Conservation (phyloP, 2,888 invertebrate genomes). For the Pinctada fucata region DNA sequence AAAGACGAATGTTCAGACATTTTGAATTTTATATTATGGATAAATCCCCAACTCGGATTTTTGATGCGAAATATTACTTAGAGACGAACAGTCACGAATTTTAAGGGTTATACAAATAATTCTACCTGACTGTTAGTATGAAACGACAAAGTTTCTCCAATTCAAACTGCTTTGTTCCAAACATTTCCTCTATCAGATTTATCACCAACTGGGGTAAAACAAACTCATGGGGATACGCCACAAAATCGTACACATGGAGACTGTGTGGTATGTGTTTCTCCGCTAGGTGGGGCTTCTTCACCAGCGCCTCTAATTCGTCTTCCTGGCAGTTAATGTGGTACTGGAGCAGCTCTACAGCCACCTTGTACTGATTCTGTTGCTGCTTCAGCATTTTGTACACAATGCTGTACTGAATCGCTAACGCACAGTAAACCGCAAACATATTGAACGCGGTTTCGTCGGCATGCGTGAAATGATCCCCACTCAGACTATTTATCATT, state of each 20-base stretch:
- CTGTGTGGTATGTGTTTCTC: conserved; percentile 42
- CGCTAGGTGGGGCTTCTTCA: conserved; percentile 21
- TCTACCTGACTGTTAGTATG: conserved; percentile 53
- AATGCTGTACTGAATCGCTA: conserved; percentile 59
- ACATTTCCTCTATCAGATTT: conserved; percentile 45
- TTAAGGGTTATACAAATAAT: background rate
- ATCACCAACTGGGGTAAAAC: conserved; percentile 50
- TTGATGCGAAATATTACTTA: no score
- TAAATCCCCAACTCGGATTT: no score
- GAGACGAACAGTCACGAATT: no score
- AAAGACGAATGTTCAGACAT: no score
- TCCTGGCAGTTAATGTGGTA: conserved; percentile 48
- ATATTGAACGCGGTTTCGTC: conserved; percentile 58
- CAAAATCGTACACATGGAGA: conserved; percentile 41
- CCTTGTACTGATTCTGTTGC: conserved; percentile 45
- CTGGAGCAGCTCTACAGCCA: conserved; percentile 55
- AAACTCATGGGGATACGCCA: conserved; percentile 29
- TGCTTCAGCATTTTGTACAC: conserved; percentile 45
- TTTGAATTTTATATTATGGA: no score
- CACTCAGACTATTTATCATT: conserved; percentile 53
- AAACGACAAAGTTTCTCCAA: conserved; percentile 52
- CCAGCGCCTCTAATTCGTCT: conserved; percentile 37
- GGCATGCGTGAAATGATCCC: conserved; percentile 50
- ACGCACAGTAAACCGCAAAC: conserved; percentile 61
- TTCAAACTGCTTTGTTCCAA: conserved; percentile 47